Conservation (phyloP, 2,888 invertebrate species). For the Lamellibrachia columna region DNA sequence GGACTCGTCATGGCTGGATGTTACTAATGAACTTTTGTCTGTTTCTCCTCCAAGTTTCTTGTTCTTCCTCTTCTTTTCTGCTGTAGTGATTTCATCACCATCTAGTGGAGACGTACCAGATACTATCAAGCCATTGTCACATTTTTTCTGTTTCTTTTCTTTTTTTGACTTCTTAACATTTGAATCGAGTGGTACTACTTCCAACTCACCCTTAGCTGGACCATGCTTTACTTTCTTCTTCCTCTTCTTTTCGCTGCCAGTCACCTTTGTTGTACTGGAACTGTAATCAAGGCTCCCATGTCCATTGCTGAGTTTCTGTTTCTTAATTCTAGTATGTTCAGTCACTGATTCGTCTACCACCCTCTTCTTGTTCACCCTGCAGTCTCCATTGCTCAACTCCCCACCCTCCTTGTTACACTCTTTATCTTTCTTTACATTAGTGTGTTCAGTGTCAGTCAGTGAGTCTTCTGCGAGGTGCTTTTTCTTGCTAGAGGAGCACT, state of each 20-base stretch:
- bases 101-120: too few species aligned
- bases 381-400: neutral
- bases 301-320: neutral
- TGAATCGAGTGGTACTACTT: neutral
- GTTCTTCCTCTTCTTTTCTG: neutral
- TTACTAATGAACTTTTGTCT: neutral
- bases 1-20: neutral
- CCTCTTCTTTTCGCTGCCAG: neutral
- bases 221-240: neutral
- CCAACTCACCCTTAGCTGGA: neutral
- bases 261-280: neutral
- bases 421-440: neutral
- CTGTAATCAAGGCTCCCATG: neutral
- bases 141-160: neutral
- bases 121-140: neutral
- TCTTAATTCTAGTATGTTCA: neutral
- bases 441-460: neutral
- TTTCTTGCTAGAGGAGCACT: neutral
- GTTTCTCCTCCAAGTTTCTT: neutral
- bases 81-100: too few species aligned
- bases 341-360: neutral
- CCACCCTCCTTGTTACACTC: neutral
- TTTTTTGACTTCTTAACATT: neutral
- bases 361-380: neutral
- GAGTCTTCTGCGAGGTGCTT: neutral